phyloP scores from a whole-genome alignment of 1,140 invertebrate species.

The Zaprionus vittiger region DNA sequence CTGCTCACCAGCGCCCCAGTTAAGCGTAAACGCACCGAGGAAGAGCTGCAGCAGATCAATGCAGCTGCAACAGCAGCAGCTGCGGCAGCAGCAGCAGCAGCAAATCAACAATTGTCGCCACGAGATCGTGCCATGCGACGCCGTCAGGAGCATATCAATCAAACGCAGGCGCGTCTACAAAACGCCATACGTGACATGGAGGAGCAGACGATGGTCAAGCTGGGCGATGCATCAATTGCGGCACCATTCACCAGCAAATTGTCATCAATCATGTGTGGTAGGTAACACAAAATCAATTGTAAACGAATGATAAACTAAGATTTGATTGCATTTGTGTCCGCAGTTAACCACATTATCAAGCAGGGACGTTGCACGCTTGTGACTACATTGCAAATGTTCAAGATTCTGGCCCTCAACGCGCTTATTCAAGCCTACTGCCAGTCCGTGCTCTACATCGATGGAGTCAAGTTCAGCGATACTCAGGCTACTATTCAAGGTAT shows the following conservation, averaged over 20 bases:
- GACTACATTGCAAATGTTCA: slow-evolving; percentile 99
- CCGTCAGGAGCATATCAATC: slow-evolving; percentile 79
- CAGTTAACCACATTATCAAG: slow-evolving; percentile 99
- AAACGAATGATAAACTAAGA: not conserved
- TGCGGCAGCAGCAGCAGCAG: slow-evolving; percentile 26
- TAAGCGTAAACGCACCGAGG: slow-evolving; percentile 79
- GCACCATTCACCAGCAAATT: slow-evolving; percentile 99
- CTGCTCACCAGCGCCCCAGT: slow-evolving; percentile 95
- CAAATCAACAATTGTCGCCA: slow-evolving; percentile 66
- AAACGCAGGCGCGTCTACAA: slow-evolving; percentile 84
- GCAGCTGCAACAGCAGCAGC: slow-evolving; percentile 45
- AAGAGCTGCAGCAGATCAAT: slow-evolving; percentile 67
- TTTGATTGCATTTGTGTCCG: slow-evolving; percentile 68
- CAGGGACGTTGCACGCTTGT: slow-evolving; percentile 99
- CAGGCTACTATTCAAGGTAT: slow-evolving; percentile 98
- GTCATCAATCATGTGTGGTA: slow-evolving; percentile 96
- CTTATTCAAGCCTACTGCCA: slow-evolving; percentile 99
- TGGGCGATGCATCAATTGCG: slow-evolving; percentile 99
- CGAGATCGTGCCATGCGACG: slow-evolving; percentile 76
- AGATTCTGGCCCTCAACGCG: slow-evolving; percentile 99
- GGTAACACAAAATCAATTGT: slow-evolving; percentile 8
- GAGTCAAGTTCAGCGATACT: slow-evolving; percentile 98
- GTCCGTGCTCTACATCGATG: slow-evolving; percentile 98
- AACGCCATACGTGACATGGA: slow-evolving; percentile 94
- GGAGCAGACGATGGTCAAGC: slow-evolving; percentile 94